Base-by-base conservation (phyloP, 2,888 invertebrate genomes). In the Crematogaster levior region DNA sequence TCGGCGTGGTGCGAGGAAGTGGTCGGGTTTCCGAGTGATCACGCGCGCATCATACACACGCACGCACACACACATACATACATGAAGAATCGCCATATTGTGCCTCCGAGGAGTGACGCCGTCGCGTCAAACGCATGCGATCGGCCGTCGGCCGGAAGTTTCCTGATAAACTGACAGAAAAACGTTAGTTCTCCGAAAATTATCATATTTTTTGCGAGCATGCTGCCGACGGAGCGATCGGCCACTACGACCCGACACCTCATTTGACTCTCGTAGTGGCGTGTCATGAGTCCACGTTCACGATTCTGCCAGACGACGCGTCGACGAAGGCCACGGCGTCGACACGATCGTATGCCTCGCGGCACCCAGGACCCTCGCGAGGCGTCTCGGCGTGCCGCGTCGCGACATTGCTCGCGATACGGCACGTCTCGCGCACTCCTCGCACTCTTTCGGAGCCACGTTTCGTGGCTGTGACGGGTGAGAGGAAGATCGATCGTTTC, bases 201-300 rank as follows among this genome's bases (percentile, higher is more conserved):
- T 15, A 73, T 85, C 70, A 43, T 77, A 72, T 74, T 81, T 82
- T 61, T 51, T 53, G 60, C n/a, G 15, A 40, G 65, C 58, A 18
- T 63, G 56, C 24, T 60, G 30, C n/a, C 53, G 51, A 65, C 77
- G 84, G 24, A 46, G 18, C 21, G 15, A 56, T 63, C 77, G 75
- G 75, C 37, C 30, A 5, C 27, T 53, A 66, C 43, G 60, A n/a
- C 37, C 63, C 61, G 75, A 43, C 53, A 37, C 72, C 37, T 15
- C 12, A 81, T 82, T 88, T 90, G 90, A 90, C 89, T 88, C 68
- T 65, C 88, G 90, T 90, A 88, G 90, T 90, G 56, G 34, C 82
- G 40, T 87, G 70, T 84, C 85, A 87, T 83, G 85, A 77, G 84
- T 85, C 84, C 68, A 53, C 79, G 84, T 85, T 84, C 68, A 53